phyloP scores from a whole-genome alignment of 1,140 invertebrate species.

The Drosophila bipectinata region DNA sequence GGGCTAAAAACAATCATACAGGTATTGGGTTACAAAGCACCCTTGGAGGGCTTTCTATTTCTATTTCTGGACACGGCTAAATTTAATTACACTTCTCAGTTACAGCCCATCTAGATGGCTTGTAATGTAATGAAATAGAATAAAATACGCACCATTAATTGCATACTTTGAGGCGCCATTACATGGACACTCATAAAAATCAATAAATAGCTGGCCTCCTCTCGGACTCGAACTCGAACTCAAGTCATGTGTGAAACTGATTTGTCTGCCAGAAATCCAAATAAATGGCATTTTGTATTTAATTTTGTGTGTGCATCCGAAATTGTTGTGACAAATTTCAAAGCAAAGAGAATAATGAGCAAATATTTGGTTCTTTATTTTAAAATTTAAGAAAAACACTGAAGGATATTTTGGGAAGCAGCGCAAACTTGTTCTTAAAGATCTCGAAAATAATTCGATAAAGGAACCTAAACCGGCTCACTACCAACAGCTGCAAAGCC shows the following conservation, averaged over 20 bases:
- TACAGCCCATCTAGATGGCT: constrained; percentile 15
- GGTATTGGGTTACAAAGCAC: constrained; percentile 15
- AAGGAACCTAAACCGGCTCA: constrained; percentile 58
- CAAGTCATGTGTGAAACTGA: constrained; percentile 47
- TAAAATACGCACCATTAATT: constrained; percentile 44
- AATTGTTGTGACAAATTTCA: constrained; percentile 30
- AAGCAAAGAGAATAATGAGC: not conserved
- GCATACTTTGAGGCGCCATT: constrained; percentile 45
- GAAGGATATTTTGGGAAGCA: too few relatives aligned
- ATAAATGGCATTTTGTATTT: constrained; percentile 5
- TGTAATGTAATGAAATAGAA: constrained; percentile 32
- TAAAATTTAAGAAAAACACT: too few relatives aligned
- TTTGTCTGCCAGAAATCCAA: constrained; percentile 24
- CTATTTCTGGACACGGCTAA: constrained; percentile 10
- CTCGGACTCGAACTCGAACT: not conserved
- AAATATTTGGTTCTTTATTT: not conserved
- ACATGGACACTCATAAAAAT: constrained; percentile 40
- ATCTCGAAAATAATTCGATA: constrained; percentile 9
- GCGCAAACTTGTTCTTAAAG: not conserved
- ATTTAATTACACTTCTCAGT: constrained; percentile 22
- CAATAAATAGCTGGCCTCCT: constrained; percentile 27
- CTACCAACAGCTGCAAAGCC: constrained; percentile 61
- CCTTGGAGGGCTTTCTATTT: not conserved
- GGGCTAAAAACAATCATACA: constrained; percentile 25
- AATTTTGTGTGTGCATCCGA: constrained; percentile 17